Evolutionary conservation across 1,140 invertebrate species (phyloP).

Genomic region (Polyergus mexicanus): DNA sequence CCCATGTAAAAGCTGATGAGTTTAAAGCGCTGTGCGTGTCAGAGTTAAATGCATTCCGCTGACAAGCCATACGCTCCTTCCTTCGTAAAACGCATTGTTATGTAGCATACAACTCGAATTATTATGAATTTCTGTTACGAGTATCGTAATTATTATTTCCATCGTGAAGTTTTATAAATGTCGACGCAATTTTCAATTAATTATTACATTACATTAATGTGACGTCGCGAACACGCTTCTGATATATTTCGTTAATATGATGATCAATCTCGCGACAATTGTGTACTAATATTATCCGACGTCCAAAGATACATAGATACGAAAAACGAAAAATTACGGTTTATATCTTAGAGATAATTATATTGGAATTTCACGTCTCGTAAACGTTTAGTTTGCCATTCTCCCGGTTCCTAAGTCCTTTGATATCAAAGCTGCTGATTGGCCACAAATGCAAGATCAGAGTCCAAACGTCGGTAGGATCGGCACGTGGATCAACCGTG

Average conservation of each 20-base stretch:
- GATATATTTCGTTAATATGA: neutral
- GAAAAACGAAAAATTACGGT: slow-evolving; percentile 18
- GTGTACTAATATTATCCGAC: neutral
- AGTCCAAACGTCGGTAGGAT: slow-evolving; percentile 48
- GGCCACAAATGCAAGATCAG: slow-evolving; percentile 71
- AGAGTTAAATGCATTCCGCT: slow-evolving; percentile 46
- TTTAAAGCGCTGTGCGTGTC: slow-evolving; percentile 64
- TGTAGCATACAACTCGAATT: slow-evolving; percentile 43
- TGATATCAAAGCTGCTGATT: slow-evolving; percentile 71
- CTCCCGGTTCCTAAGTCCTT: slow-evolving; percentile 52
- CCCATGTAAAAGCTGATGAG: slow-evolving; percentile 70
- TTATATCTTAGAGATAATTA: slow-evolving; percentile 42
- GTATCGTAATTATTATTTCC: slow-evolving; percentile 37
- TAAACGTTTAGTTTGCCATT: slow-evolving; percentile 23
- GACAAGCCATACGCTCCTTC: slow-evolving; percentile 47
- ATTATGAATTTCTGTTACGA: slow-evolving; percentile 31
- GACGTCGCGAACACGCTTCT: neutral
- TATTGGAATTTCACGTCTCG: slow-evolving; percentile 10
- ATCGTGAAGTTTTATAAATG: neutral
- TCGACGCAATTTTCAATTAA: neutral
- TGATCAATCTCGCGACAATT: slow-evolving; percentile 1
- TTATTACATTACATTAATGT: neutral
- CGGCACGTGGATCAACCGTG: slow-evolving; percentile 65
- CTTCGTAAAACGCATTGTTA: slow-evolving; percentile 42
- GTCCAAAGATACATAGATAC: neutral